A percentile compares a stretch with the other conserved stretches of the same genome.
Conservation (phyloP, 2,797 vertebrate species). For the Clarias laeviceps region DNA sequence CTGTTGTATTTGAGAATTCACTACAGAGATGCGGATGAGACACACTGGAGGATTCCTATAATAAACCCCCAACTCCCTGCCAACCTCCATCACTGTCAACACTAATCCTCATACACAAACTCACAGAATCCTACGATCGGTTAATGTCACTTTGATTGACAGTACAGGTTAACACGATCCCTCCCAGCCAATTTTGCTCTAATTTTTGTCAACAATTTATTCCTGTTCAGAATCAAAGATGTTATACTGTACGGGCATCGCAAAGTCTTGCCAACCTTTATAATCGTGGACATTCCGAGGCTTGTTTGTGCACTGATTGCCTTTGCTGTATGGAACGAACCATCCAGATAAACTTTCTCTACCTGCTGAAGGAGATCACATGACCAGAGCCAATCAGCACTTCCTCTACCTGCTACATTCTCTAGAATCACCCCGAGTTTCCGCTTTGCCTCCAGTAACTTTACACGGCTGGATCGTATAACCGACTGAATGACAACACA, state of each 20-base stretch:
- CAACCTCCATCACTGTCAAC: background rate
- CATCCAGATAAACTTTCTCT: background rate
- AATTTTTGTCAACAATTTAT: background rate
- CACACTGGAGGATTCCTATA: background rate
- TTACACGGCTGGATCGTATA: background rate
- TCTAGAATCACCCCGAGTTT: background rate
- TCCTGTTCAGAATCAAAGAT: background rate
- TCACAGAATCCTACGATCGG: background rate
- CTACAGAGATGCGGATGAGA: background rate
- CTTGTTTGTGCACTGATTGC: background rate
- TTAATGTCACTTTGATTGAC: background rate
- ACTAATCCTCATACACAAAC: background rate
- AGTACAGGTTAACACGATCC: background rate
- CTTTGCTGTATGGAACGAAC: background rate
- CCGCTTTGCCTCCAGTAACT: background rate
- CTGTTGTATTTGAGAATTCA: background rate
- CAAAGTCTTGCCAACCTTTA: background rate
- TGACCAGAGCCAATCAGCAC: background rate
- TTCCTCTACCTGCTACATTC: background rate
- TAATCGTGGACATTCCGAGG: background rate
- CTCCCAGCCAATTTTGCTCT: background rate
- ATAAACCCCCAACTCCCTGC: background rate
- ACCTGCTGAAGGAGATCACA: background rate
- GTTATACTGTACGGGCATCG: background rate
- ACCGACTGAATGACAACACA: background rate